Conservation (phyloP, 2,888 invertebrate species). For the Aspidiotus rigidus region DNA sequence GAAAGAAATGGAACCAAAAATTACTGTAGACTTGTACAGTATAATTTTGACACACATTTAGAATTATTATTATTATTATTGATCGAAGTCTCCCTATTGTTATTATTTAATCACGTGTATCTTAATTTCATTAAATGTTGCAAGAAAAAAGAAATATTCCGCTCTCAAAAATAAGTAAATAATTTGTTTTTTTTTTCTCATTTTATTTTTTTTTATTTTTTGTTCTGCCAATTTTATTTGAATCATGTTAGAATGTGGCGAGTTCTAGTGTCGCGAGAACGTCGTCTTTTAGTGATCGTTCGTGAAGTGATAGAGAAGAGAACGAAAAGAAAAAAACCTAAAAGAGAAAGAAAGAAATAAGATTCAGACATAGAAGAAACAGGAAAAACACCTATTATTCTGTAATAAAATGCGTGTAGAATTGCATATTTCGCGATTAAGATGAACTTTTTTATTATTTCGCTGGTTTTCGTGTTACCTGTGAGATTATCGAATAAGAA, state of each 20-base stretch:
- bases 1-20: no score
- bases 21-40: background rate
- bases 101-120: constrained; percentile 11
- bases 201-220: background rate
- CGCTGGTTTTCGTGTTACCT: background rate
- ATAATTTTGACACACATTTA: constrained; percentile 28
- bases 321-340: background rate
- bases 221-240: background rate
- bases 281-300: background rate
- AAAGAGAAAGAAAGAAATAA: no score
- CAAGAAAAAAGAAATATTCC: no score
- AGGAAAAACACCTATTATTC: no score
- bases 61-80: constrained; percentile 24
- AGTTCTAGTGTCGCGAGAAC: background rate
- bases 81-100: background rate
- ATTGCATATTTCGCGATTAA: background rate
- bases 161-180: background rate
- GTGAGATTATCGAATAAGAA: background rate
- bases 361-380: no score
- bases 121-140: background rate
- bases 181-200: background rate
- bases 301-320: background rate
- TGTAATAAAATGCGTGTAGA: background rate
- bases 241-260: background rate
- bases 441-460: background rate